phyloP scores from a whole-genome alignment of 1,140 invertebrate genomes.

The Papilio polyxenes region DNA sequence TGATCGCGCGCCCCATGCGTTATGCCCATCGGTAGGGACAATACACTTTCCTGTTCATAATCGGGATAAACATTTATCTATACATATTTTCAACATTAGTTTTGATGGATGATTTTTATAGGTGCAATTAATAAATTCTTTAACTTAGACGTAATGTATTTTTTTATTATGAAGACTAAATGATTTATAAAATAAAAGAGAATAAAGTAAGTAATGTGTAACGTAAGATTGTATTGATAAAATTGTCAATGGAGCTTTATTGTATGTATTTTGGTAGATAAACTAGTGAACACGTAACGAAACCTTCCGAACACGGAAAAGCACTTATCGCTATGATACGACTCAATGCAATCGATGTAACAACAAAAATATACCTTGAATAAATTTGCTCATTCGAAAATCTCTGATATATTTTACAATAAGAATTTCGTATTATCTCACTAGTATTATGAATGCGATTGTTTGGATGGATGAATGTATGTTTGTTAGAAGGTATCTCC shows the following conservation, averaged over 20 bases:
- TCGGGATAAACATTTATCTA: slow-evolving; percentile 1
- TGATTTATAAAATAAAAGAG: neutral
- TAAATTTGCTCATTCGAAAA: neutral
- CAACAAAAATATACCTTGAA: neutral
- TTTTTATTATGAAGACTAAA: neutral
- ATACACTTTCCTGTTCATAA: neutral
- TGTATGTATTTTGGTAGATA: neutral
- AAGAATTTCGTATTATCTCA: neutral
- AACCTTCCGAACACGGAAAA: slow-evolving; percentile 6
- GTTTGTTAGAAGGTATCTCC: too few species aligned
- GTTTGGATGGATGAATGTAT: too few species aligned
- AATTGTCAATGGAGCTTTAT: neutral
- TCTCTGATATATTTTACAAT: neutral
- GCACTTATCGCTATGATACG: slow-evolving; percentile 8
- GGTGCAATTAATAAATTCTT: neutral
- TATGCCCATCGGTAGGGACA: slow-evolving; percentile 59
- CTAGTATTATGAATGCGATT: too few species aligned
- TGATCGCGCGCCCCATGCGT: slow-evolving; percentile 70
- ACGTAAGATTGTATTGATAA: neutral
- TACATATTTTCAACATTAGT: too few species aligned
- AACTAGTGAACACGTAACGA: neutral
- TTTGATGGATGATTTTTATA: neutral
- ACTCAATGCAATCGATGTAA: neutral
- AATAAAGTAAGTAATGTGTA: neutral
- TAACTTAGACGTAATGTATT: neutral